A percentile compares a stretch with the other conserved stretches of the same genome.
Conservation (phyloP, 2,113 vertebrate genomes). For the Myiopsitta monachus region DNA sequence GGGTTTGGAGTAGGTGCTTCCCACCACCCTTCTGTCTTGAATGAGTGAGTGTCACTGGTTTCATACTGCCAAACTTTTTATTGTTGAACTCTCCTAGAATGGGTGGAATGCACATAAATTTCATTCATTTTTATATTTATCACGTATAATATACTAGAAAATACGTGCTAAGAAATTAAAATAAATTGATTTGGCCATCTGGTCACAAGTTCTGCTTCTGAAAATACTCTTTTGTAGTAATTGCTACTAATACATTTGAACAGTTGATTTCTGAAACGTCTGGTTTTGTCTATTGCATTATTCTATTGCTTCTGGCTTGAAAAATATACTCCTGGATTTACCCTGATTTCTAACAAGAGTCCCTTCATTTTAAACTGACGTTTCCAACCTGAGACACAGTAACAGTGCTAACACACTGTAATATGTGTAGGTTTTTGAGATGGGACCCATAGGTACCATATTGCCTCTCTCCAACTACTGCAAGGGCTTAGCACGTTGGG, state of each 20-base stretch:
- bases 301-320: not conserved
- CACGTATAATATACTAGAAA: not conserved
- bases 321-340: not conserved
- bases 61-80: not conserved
- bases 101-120: not conserved
- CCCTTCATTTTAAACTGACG: not conserved
- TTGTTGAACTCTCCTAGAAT: not conserved
- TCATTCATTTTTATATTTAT: not conserved
- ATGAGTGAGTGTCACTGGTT: not conserved
- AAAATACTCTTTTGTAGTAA: not conserved
- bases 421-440: not conserved
- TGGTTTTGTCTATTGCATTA: not conserved
- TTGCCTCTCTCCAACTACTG: not conserved
- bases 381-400: not conserved
- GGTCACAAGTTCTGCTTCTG: not conserved
- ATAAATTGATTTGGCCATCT: not conserved
- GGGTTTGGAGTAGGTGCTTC: not conserved
- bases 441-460: not conserved
- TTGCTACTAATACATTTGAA: not conserved
- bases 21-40: not conserved
- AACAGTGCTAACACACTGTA: too few relatives aligned
- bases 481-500: not conserved
- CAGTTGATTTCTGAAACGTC: not conserved
- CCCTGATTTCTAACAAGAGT: not conserved
- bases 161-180: not conserved